Conservation (phyloP, 2,797 vertebrate genomes). For the Chelmon rostratus region DNA sequence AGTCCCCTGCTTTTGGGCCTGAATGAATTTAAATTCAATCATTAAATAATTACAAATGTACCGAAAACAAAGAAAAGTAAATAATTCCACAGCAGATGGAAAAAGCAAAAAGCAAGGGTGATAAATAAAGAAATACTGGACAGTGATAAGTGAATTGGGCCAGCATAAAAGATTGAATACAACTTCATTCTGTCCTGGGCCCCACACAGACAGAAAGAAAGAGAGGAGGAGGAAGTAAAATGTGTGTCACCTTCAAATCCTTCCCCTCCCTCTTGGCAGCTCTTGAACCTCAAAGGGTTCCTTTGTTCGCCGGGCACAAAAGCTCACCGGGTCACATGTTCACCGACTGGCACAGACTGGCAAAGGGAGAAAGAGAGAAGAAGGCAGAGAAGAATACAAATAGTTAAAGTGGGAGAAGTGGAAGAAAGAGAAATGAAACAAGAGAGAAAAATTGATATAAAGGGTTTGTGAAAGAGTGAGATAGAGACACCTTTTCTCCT, state of each 20-base stretch:
- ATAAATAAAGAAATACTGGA: not conserved
- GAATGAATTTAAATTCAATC: constrained; percentile 6
- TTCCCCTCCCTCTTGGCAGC: constrained; percentile 68
- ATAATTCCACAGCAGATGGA: not conserved
- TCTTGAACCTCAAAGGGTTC: constrained; percentile 71
- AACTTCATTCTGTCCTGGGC: constrained; percentile 18
- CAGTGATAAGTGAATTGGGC: not conserved
- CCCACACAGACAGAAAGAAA: constrained; percentile 24
- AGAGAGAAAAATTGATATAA: not conserved
- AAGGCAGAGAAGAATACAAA: constrained; percentile 4
- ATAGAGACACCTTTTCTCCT: constrained; percentile 22
- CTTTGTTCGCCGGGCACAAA: constrained; percentile 76
- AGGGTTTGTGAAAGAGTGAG: constrained; percentile 27
- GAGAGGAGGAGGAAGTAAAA: constrained; percentile 57
- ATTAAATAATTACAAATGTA: not conserved
- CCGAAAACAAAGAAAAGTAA: not conserved
- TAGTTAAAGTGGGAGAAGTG: constrained; percentile 20
- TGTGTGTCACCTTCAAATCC: constrained; percentile 76
- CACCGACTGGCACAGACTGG: constrained; percentile 58
- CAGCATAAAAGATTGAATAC: constrained; percentile 8
- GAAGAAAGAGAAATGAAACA: not conserved
- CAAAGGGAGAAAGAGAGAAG: constrained; percentile 27
- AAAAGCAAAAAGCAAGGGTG: not conserved
- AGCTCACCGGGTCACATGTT: constrained; percentile 71
- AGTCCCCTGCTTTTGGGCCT: not conserved